phyloP scores from a whole-genome alignment of 2,797 vertebrate species.

The Melanotaenia maccullochi region DNA sequence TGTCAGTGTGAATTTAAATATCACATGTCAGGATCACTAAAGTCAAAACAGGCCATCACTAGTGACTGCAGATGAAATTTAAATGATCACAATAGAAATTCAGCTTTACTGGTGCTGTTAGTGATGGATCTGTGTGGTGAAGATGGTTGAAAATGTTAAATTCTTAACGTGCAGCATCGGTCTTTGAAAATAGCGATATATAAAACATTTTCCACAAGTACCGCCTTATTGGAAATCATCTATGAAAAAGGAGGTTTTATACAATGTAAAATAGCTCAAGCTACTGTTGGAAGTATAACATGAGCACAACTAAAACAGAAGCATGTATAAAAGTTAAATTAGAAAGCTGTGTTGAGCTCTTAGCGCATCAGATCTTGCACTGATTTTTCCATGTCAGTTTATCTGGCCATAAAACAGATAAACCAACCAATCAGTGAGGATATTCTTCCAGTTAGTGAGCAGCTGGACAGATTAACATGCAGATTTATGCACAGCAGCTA shows the following conservation, averaged over 20 bases:
- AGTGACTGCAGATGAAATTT: background rate
- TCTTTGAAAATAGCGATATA: background rate
- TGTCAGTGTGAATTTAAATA: background rate
- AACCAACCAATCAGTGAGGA: constrained; percentile 43
- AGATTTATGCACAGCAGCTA: constrained; percentile 45
- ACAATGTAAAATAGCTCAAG: background rate
- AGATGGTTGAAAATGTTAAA: background rate
- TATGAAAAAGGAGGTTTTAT: background rate
- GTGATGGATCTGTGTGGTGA: background rate
- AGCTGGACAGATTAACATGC: constrained; percentile 62
- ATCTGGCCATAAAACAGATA: constrained; percentile 22
- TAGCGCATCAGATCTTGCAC: constrained; percentile 2
- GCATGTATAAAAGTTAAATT: too few relatives aligned
- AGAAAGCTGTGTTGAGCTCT: background rate
- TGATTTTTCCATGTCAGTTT: background rate
- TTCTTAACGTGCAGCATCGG: background rate
- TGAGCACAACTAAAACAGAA: background rate
- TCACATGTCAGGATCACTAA: background rate
- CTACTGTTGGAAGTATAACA: background rate
- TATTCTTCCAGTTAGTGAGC: constrained; percentile 46
- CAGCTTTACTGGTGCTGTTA: background rate
- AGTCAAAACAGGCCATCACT: background rate
- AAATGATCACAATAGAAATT: background rate
- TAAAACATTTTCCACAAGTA: background rate
- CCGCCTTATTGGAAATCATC: background rate